Evolutionary conservation across 2,888 invertebrate species (phyloP), one percentile per base, ranked within the genome.

Genomic region (Ornithoptera priamus): DNA sequence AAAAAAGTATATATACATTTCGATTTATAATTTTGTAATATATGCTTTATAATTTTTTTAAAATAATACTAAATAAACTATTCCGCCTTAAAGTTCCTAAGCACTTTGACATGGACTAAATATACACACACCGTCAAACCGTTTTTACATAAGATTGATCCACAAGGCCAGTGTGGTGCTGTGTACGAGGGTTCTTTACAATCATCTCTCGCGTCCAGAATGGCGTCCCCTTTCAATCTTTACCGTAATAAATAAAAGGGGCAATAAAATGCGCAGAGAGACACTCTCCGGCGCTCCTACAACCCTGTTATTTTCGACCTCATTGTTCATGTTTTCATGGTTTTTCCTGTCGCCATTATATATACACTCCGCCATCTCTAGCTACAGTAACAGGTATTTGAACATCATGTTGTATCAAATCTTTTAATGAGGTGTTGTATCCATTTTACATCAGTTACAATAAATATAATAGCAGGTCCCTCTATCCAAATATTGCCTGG

Each of bases 161-260:
- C 65, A 69, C 72, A 73, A 72, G 71, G 76, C 80, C 78, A 78
- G 79, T 77, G 78, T 30, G 3, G 30, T 75, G 76, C 73, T 76
- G 75, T 77, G 72, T 70, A 46, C 50, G 71, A 78, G 78, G 85
- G 84, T 78, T 78, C 84, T 82, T 82, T 84, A 84, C 84, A 86
- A 86, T 88, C 85, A 86, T 88, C 84, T 84, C 82, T 81, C 80
- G 76, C 81, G 81, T 83, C 83, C 84, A 79, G 78, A 79, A 78
- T 79, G 78, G 78, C 80, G 85, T 86, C 92, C 92, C 92, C 92
- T 90, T 92, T 91, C 92, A 92, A 92, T 92, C 92, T 90, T 83
- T 88, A 76, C 79, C 81, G 86, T 83, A 90, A 92, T 92, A 92
- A 92, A 92, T 91, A 92, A 90, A 88, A 89, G 90, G 90, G 87